These are phyloP conservation scores for Cladopsammia gracilis DNA, from an alignment of 64 coral and sea anemone species.

Conservation along the genomic window DNA sequence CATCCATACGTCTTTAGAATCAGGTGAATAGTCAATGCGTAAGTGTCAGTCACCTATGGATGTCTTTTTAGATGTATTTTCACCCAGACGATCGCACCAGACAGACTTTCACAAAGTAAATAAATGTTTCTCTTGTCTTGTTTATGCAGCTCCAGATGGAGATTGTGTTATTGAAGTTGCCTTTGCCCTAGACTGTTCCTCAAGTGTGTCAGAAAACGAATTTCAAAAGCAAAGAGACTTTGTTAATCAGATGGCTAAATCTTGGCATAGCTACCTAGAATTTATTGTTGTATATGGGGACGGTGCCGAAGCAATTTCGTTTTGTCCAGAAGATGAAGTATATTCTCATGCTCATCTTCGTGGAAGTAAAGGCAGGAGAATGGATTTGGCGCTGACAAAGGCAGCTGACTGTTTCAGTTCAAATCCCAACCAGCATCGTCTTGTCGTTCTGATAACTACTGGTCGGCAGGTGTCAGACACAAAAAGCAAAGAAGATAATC, in stretches of 20 bases:
- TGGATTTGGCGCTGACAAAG: neutral
- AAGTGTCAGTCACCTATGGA: too few species aligned
- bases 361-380: neutral
- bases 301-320: neutral
- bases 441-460: conserved; percentile 11
- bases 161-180: neutral
- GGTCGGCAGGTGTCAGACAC: neutral
- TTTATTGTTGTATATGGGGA: neutral
- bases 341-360: too few species aligned
- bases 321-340: neutral
- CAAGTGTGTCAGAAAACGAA: conserved; percentile 3
- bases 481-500: neutral
- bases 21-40: too few species aligned
- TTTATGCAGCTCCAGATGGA: neutral
- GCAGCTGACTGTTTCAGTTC: neutral
- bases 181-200: conserved; percentile 38
- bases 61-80: too few species aligned
- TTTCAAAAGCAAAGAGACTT: neutral
- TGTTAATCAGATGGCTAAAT: neutral
- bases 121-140: neutral
- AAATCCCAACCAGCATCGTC: neutral
- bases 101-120: too few species aligned
- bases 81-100: too few species aligned
- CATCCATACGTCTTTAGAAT: too few species aligned
- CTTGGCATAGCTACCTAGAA: neutral